Conservation (phyloP, 2,113 vertebrate species). For the Dermatemys mawii region DNA sequence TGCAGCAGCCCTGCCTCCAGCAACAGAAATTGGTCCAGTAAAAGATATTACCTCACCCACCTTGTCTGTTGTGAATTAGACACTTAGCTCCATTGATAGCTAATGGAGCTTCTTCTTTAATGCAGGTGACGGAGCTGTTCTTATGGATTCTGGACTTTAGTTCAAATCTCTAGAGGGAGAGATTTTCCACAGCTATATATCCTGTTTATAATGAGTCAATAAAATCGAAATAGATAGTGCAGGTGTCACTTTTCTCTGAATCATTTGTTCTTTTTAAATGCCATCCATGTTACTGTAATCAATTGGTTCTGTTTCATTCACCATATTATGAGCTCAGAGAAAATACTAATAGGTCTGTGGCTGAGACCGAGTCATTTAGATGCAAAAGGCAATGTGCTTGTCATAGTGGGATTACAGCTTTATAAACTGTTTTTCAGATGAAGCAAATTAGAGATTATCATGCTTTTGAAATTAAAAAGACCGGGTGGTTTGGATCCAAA, state of each 20-base stretch:
- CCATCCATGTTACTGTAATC: not conserved
- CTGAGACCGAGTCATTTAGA: not conserved
- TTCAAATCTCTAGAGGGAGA: not conserved
- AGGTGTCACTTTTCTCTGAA: not conserved
- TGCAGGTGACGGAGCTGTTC: not conserved
- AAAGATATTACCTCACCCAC: not conserved
- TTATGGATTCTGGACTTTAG: not conserved
- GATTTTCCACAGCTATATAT: not conserved
- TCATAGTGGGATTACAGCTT: not conserved
- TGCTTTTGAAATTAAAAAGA: not conserved
- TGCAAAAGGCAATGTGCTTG: not conserved
- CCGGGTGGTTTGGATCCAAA: not conserved
- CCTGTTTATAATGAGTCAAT: not conserved
- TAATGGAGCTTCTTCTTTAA: not conserved
- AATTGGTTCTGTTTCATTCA: conserved; percentile 30
- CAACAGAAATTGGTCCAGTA: not conserved
- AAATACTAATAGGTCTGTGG: not conserved
- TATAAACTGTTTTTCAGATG: not conserved
- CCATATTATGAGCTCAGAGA: not conserved
- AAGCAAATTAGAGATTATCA: not conserved
- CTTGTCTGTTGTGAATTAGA: not conserved
- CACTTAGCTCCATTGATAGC: not conserved
- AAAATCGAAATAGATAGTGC: not conserved
- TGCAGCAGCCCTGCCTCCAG: too few relatives aligned
- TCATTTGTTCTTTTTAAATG: not conserved